Evolutionary conservation across 2,888 invertebrate species (phyloP), one percentile per base, ranked within the genome.

Genomic region (Muscina levida): DNA sequence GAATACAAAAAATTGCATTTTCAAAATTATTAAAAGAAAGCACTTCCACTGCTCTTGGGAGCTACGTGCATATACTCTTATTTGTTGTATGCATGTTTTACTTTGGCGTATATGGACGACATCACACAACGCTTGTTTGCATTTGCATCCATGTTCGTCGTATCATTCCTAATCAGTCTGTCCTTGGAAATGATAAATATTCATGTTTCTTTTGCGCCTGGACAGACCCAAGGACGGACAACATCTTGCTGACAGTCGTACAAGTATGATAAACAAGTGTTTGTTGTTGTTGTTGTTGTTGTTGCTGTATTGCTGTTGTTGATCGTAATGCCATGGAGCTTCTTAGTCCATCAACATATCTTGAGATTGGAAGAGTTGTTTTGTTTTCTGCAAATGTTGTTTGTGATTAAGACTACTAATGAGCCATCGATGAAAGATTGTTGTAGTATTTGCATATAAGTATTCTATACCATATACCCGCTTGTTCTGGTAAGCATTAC

Each of bases 131-230:
- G n/a, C n/a, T n/a, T n/a, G n/a, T n/a, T n/a, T 31, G 31, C 31
- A 22, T 22, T 8, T 15, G 19, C 19, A 19, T 62, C 22, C 42
- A 72, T 68, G n/a, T n/a, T n/a, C n/a, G n/a, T n/a, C n/a, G n/a
- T n/a, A 81, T 72, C 76, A 77, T 59, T 75, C 62, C 81, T 77
- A 77, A 81, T 77, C 81, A 73, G 77, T 77, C 77, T 77, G 81
- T 81, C 81, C 81, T 81, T 81, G 77, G 77, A 81, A 81, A 72
- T 77, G 81, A 81, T 77, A 81, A 81, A 81, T 80, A 81, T 81
- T 81, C 80, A 81, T 77, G 66, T 62, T 39, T 39, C 48, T 57
- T 51, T 51, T 17, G 11, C 37, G 22, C 15, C n/a, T 10, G 62
- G 22, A 62, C 62, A 19, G 17, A 31, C 13, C n/a, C n/a, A n/a